phyloP scores from a whole-genome alignment of 1,140 invertebrate species.

The Cataglyphis hispanica region DNA sequence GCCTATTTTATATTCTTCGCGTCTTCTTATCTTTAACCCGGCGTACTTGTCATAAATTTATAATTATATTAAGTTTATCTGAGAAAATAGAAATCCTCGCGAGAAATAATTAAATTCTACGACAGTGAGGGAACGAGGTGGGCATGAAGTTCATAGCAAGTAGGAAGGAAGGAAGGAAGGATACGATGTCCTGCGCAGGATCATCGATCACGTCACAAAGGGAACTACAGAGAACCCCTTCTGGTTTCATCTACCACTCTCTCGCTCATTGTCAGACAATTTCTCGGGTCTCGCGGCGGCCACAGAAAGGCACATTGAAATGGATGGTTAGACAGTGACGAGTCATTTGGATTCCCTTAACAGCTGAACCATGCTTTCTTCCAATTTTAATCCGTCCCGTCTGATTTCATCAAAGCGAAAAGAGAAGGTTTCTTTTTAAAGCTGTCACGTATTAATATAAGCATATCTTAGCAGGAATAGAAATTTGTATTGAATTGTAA shows the following conservation, averaged over 20 bases:
- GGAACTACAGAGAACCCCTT: conserved; percentile 66
- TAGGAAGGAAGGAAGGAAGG: conserved; percentile 34
- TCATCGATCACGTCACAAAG: conserved; percentile 80
- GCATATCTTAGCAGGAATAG: not conserved
- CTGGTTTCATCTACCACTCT: conserved; percentile 69
- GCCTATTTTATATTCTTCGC: not conserved
- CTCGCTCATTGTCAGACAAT: conserved; percentile 74
- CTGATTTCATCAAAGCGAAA: conserved; percentile 47
- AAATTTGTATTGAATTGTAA: not conserved
- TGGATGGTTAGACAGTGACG: conserved; percentile 63
- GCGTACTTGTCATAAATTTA: not conserved
- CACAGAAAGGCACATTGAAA: conserved; percentile 59
- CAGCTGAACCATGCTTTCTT: conserved; percentile 45
- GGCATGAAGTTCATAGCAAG: conserved; percentile 62
- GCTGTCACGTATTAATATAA: conserved; percentile 22
- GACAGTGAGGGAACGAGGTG: not conserved
- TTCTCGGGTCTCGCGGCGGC: conserved; percentile 58
- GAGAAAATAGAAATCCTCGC: conserved; percentile 4
- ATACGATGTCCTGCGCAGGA: conserved; percentile 73
- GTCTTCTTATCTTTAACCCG: not conserved
- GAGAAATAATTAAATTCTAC: conserved; percentile 43
- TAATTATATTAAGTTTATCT: not conserved
- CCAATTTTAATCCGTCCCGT: conserved; percentile 51
- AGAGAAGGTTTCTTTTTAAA: conserved; percentile 24
- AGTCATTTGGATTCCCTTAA: conserved; percentile 53